Base-by-base conservation (phyloP, 2,113 vertebrate genomes). In the Cichladusa arquata region DNA sequence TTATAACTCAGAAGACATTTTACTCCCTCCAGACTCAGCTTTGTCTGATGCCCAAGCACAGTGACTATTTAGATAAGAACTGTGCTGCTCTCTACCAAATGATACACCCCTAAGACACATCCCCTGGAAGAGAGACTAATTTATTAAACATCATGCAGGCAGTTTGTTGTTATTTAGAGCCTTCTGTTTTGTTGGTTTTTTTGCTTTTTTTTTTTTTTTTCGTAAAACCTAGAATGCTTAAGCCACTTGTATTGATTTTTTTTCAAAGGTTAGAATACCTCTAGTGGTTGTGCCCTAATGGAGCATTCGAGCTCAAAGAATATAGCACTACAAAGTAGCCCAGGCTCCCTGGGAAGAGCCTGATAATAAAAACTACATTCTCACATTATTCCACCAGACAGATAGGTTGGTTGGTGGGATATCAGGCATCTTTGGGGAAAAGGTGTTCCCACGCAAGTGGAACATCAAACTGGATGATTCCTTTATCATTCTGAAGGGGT, bases 221-320 rank as follows among this genome's bases (percentile, higher is more conserved):
- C 51, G 73, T 56, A 89, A 91, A 92, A 88, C 67, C 64, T 95
- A 58, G 70, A 91, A 84, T 90, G 33, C 65, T 91, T 90, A 92
- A 94, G 45, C 57, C 48, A 81, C 79, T 86, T 74, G 15, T 76
- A 97, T 83, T 84, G 88, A 94, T 94, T 93, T 94, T 94, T 92
- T 96, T 92, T 54, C 83, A 95, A 92, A 96, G 95, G 95, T 97
- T 97, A 96, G 91, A 93, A 92, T 95, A 93, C 94, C 93, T 97
- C 94, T 76, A 64, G 91, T 95, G 91, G 61, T 56, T 95, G 86
- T 79, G 86, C 88, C 91, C 96, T 96, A 91, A 96, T 82, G 93
- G 89, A 93, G 91, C 93, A 65, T 85, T 95, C 0, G 3, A 93
- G 93, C 94, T 95, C 96, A 95, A 87, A 95, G 92, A 87, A 92